A percentile compares a stretch with the other conserved stretches of the same genome.
Evolutionary conservation across 2,888 invertebrate species (phyloP).

Genomic region (Zootermopsis nevadensis): DNA sequence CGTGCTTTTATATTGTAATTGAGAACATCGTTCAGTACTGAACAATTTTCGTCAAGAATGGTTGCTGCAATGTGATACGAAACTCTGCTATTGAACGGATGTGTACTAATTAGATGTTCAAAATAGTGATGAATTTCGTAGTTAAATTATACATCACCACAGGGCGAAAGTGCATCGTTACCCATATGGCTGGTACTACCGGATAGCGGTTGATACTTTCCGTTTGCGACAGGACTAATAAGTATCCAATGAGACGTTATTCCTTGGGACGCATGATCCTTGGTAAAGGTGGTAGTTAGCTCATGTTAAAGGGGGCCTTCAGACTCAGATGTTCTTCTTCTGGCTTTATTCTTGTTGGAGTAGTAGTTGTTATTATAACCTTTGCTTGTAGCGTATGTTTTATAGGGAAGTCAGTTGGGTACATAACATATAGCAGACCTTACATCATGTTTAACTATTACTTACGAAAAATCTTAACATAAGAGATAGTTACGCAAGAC

Average conservation of each 20-base stretch:
- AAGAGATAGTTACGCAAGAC: conserved; percentile 21
- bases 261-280: neutral
- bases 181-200: neutral
- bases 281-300: conserved; percentile 25
- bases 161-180: neutral
- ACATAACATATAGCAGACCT: conserved; percentile 15
- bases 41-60: neutral
- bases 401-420: conserved; percentile 29
- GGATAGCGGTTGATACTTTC: neutral
- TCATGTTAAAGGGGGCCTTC: neutral
- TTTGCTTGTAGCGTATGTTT: conserved; percentile 26
- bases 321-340: conserved; percentile 10
- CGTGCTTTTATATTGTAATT: neutral
- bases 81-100: neutral
- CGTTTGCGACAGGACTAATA: conserved; percentile 21
- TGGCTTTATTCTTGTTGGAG: conserved; percentile 11
- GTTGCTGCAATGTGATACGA: neutral
- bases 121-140: neutral
- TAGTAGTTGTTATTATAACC: neutral
- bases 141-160: neutral
- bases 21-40: neutral
- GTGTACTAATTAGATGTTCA: neutral
- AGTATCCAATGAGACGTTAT: conserved; percentile 9
- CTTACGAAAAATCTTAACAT: conserved; percentile 19
- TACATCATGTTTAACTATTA: conserved; percentile 31